Evolutionary conservation across 1,140 invertebrate genomes (phyloP).

Genomic region (Drosophila yakuba): DNA sequence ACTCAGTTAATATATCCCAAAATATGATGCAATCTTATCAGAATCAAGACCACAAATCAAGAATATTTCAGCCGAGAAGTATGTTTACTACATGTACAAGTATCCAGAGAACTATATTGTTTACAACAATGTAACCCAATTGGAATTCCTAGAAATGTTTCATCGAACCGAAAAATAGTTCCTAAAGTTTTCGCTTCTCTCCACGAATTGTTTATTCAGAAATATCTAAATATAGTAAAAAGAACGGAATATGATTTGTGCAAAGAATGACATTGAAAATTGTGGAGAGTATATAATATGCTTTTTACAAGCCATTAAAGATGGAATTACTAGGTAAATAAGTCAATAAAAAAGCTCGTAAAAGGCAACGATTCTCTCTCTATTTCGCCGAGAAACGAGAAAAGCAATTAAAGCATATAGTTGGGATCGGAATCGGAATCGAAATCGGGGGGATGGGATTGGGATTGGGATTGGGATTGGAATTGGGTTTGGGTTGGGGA

Average conservation of each 20-base stretch:
- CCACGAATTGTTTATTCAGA: constrained; percentile 49
- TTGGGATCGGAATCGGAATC: constrained; percentile 9
- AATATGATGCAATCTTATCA: background rate
- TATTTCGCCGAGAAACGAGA: constrained; percentile 18
- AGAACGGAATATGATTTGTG: constrained; percentile 30
- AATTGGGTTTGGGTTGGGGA: background rate
- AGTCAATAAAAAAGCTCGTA: constrained; percentile 67
- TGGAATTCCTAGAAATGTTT: constrained; percentile 41
- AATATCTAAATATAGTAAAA: constrained; percentile 59
- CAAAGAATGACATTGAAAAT: constrained; percentile 61
- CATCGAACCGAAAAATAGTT: constrained; percentile 48
- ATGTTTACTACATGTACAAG: background rate
- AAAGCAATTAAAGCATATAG: constrained; percentile 68
- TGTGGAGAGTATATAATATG: constrained; percentile 30
- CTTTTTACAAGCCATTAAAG: constrained; percentile 15
- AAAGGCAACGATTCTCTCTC: constrained; percentile 28
- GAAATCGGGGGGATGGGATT: background rate
- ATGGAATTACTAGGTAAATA: constrained; percentile 61
- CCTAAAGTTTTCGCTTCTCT: constrained; percentile 21
- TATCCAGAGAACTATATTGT: constrained; percentile 32
- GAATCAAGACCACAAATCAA: background rate
- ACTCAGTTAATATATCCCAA: too few relatives aligned
- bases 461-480: background rate
- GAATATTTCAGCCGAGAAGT: background rate
- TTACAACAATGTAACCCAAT: constrained; percentile 72